Base-by-base conservation (phyloP, 2,888 invertebrate species). In the Dioctria rufipes region DNA sequence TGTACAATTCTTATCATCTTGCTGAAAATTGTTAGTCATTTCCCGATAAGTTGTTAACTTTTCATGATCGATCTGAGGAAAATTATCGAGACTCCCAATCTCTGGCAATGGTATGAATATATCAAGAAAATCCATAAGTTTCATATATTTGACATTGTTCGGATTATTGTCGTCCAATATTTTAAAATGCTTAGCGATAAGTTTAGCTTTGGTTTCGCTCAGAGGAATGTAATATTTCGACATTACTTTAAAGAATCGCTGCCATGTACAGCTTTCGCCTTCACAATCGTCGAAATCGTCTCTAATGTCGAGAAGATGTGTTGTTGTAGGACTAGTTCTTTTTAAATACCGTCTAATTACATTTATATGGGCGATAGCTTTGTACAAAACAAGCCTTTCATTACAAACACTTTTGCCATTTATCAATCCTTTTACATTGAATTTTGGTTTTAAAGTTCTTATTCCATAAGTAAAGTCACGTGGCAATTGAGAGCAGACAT, bases 31-130 rank as follows among this genome's bases (percentile, higher is more conserved):
- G 4, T 3, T 25, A 3, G 65, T 40, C 11, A 65, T 3, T 11
- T 42, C 65, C 5, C 42, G 42, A 65, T 65, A 65, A 5, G 65
- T 65, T 42, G 65, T 65, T 65, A 39, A 8, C 3, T 11, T 42
- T 4, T 11, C 42, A 42, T 6, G 9, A 1, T 9, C 11, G 11
- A 11, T 9, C 11, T n/a, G 42, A 3, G 6, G 5, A n/a, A 65
- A 25, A 9, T 42, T 42, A 11, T 42, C 43, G 3, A 40, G 40
- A 9, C 4, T 37, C 3, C 42, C 43, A 42, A 65, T 42, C 3
- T 39, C 42, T 9, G 65, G 65, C 8, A 65, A 37, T 42, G 65
- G 65, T n/a, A 9, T 5, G 11, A 11, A 54, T 4, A 6, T 54
- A 11, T 54, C n/a, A 8, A 54, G 54, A 4, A 54, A 54, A 11